Evolutionary conservation across 2,113 vertebrate genomes (phyloP), one percentile per base, ranked within the genome.

Genomic region (Ceyx melanurus): DNA sequence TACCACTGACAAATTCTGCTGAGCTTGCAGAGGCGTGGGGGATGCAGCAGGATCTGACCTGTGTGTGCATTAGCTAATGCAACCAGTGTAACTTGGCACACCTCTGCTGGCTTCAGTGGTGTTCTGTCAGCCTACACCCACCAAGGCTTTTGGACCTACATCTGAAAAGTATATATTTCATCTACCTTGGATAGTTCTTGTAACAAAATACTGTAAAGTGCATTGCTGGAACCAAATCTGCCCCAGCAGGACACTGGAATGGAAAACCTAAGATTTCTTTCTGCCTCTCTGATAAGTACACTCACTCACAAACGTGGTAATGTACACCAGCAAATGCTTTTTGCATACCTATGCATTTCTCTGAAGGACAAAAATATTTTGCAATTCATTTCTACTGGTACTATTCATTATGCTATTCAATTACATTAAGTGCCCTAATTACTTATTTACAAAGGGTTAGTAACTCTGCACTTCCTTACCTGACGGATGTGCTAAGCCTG

Each of bases 391-490:
- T 84, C 61, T 84, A 71, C 46, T 82, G 65, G 62, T 78, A 23
- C 84, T 93, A 96, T 96, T 97, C 95, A 96, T 96, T 94, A 88
- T 70, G 86, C 60, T 95, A 91, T 90, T 96, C 94, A 96, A 89
- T 97, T 96, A 92, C 54, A 33, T 28, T 73, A 92, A 92, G 70
- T 92, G 91, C 82, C 89, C 94, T 96, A 95, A 94, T 93, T 79
- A 94, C 88, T 97, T 97, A 95, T 96, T 97, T 97, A 93, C 89
- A 92, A 93, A 86, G 77, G 73, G 66, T 88, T 94, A 77, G 89
- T 95, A 93, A 94, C 28, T 23, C 79, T 76, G 78, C 80, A 94
- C 80, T 91, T 86, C 43, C 48, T 84, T 84, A 88, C 66, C 71
- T 9, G 2, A 77, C 8, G 28, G 88, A 80, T 31, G 67, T 60